Conservation (phyloP, 2,113 vertebrate genomes). For the Myotis davidii region DNA sequence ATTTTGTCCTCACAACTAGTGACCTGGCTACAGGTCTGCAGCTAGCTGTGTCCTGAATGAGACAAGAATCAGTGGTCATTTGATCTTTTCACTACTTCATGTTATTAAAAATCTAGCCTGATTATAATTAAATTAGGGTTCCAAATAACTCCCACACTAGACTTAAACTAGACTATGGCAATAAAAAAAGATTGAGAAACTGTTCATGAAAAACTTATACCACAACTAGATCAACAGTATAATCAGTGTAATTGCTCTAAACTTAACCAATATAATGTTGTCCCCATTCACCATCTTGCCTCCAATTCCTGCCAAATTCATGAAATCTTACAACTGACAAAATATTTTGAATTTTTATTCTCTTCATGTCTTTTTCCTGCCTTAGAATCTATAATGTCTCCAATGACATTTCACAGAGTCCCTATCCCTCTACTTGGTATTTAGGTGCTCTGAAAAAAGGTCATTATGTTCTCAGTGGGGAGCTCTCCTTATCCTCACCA, state of each 20-base stretch:
- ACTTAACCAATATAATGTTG: neutral
- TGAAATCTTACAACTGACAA: neutral
- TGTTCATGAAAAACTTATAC: neutral
- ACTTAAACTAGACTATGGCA: neutral
- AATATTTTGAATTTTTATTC: neutral
- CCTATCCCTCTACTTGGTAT: neutral
- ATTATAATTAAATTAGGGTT: neutral
- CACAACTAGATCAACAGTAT: neutral
- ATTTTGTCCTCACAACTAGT: too few species aligned
- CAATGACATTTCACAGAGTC: neutral
- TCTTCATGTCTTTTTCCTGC: neutral
- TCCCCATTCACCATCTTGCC: neutral
- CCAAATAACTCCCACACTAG: neutral
- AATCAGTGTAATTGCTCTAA: neutral
- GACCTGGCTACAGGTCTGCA: neutral
- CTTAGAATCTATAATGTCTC: neutral
- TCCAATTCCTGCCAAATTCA: neutral
- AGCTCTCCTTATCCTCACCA: neutral
- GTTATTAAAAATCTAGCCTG: neutral
- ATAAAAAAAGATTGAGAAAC: neutral
- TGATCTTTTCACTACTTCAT: neutral
- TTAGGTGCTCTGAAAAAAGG: neutral
- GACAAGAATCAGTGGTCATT: neutral
- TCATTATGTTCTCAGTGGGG: neutral
- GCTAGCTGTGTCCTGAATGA: neutral